Conservation (phyloP, 2,888 invertebrate species). For the Eristalis pertinax region DNA sequence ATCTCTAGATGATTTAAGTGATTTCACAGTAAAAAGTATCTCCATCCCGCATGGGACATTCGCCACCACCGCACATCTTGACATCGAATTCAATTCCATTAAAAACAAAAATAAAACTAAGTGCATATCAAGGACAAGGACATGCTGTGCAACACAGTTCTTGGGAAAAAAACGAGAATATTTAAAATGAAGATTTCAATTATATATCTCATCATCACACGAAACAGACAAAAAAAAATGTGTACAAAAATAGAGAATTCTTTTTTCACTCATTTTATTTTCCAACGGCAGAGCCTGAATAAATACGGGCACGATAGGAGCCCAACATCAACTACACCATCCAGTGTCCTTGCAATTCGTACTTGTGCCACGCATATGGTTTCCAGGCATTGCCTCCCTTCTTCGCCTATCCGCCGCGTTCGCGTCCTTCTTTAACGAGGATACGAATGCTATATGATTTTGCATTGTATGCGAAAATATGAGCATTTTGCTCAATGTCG, state of each 20-base stretch:
- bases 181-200: constrained; percentile 30
- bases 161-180: constrained; percentile 16
- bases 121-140: constrained; percentile 35
- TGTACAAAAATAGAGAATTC: constrained; percentile 2
- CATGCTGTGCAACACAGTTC: neutral
- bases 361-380: constrained; percentile 51
- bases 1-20: too few species aligned
- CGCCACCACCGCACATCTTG: neutral
- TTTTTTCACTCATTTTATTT: neutral
- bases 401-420: neutral
- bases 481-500: constrained; percentile 49
- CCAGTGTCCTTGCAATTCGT: constrained; percentile 53
- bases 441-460: constrained; percentile 15
- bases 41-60: neutral
- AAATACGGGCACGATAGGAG: constrained; percentile 8
- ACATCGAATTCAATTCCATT: neutral
- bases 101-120: neutral
- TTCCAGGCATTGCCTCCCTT: constrained; percentile 41
- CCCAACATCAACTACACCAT: constrained; percentile 25
- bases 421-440: constrained; percentile 10
- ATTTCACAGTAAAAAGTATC: too few species aligned
- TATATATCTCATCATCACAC: constrained; percentile 23
- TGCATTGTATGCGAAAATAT: constrained; percentile 42
- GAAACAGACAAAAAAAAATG: neutral
- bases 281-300: constrained; percentile 13